Evolutionary conservation across 2,888 invertebrate genomes (phyloP).

Genomic region (Cactoblastis cactorum): DNA sequence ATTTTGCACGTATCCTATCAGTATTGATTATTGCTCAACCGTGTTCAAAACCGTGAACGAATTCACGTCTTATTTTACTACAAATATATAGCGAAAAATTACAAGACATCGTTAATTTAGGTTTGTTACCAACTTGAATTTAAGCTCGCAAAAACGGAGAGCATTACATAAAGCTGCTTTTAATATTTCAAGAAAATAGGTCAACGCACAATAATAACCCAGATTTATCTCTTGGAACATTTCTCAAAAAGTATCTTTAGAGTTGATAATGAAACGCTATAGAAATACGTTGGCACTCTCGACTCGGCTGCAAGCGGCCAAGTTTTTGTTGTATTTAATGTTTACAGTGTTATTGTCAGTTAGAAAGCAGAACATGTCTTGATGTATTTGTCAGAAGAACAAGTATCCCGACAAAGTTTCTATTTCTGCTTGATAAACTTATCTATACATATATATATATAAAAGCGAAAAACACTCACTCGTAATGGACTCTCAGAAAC

Average conservation of each 20-base stretch:
- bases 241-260: not conserved
- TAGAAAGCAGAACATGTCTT: not conserved
- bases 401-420: not conserved
- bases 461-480: too few species aligned
- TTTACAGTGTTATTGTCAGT: not conserved
- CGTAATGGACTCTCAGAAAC: too few species aligned
- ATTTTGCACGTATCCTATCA: too few species aligned
- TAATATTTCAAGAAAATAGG: constrained; percentile 5
- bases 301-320: not conserved
- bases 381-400: not conserved
- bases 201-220: not conserved
- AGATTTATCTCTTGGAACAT: not conserved
- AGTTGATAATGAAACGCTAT: not conserved
- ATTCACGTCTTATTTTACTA: too few species aligned
- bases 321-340: constrained; percentile 2
- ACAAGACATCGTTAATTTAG: too few species aligned
- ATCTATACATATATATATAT: not conserved
- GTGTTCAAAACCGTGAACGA: not conserved
- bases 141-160: not conserved
- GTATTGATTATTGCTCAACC: too few species aligned
- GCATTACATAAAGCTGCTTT: not conserved
- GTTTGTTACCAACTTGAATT: not conserved
- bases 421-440: not conserved
- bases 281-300: not conserved
- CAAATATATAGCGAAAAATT: too few species aligned